A percentile compares a stretch with the other conserved stretches of the same genome.
These are phyloP conservation scores for Ceratoteleas bidentatus DNA, from an alignment of 1,140 invertebrate species.

Conservation along the genomic window DNA sequence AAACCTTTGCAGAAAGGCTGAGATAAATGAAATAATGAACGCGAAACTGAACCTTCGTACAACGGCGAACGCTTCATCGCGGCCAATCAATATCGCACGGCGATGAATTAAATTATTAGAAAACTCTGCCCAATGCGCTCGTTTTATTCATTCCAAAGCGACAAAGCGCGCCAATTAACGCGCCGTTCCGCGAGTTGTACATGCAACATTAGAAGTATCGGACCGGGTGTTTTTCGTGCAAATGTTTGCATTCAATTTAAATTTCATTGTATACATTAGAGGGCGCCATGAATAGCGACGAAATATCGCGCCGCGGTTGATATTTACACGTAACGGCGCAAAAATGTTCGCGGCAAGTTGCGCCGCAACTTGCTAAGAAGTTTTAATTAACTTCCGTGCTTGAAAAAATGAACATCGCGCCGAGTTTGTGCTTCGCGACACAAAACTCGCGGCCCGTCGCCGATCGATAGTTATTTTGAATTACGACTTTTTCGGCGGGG, in stretches of 20 bases:
- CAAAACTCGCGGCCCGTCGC: slow-evolving; percentile 1
- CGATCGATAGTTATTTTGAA: slow-evolving; percentile 35
- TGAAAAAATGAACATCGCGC: slow-evolving; percentile 26
- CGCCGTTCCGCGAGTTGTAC: too few species aligned
- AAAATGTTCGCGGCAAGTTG: slow-evolving; percentile 18
- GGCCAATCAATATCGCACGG: too few species aligned
- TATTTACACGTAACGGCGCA: slow-evolving; percentile 32
- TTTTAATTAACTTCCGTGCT: slow-evolving; percentile 42
- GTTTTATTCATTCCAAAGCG: too few species aligned
- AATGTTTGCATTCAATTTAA: slow-evolving; percentile 12
- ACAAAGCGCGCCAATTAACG: too few species aligned
- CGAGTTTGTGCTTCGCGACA: slow-evolving; percentile 20
- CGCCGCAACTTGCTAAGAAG: slow-evolving; percentile 12
- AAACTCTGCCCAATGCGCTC: too few species aligned
- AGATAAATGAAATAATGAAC: too few species aligned
- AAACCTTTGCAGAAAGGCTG: too few species aligned
- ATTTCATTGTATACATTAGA: not conserved
- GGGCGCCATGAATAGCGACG: slow-evolving; percentile 6
- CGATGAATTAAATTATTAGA: too few species aligned
- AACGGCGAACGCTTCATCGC: too few species aligned
- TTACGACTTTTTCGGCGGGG: slow-evolving; percentile 21
- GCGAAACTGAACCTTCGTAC: too few species aligned
- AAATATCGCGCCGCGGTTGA: slow-evolving; percentile 26
- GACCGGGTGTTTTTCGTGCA: not conserved
- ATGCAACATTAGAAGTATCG: not conserved